A percentile compares a stretch with the other conserved stretches of the same genome.
Conservation (phyloP, 2,888 invertebrate genomes). For the Drymonia ruficornis region DNA sequence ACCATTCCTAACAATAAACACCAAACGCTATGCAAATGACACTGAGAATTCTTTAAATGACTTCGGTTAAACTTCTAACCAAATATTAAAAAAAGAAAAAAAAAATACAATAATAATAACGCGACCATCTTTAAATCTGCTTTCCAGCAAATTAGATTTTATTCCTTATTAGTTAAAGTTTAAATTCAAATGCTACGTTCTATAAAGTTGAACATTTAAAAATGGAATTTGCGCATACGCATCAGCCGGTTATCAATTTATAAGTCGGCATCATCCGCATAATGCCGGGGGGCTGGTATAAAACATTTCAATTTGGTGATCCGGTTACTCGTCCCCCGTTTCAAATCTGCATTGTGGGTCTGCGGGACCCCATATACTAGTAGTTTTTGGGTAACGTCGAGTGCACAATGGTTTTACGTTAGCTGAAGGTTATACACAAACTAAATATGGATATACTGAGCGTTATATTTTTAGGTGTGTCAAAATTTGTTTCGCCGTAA, state of each 20-base stretch:
- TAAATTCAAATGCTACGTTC: not conserved
- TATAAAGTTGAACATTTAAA: conserved; percentile 51
- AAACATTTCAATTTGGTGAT: conserved; percentile 85
- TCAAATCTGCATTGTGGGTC: conserved; percentile 80
- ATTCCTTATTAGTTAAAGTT: not conserved
- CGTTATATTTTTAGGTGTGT: too few relatives aligned
- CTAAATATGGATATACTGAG: too few relatives aligned
- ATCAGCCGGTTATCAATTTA: conserved; percentile 81
- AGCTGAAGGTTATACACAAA: too few relatives aligned
- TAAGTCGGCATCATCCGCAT: conserved; percentile 77
- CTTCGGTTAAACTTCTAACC: conserved; percentile 80
- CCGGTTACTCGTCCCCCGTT: conserved; percentile 78
- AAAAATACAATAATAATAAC: conserved; percentile 26
- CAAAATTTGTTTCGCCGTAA: too few relatives aligned
- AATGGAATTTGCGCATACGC: conserved; percentile 63
- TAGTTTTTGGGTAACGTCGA: conserved; percentile 70
- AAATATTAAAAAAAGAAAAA: conserved; percentile 64
- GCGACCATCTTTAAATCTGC: not conserved
- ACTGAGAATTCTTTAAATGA: conserved; percentile 56
- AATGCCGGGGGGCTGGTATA: conserved; percentile 76
- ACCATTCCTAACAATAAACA: conserved; percentile 47
- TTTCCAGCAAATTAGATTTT: not conserved
- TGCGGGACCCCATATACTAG: conserved; percentile 76
- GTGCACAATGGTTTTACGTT: conserved; percentile 26
- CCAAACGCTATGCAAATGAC: conserved; percentile 61